A percentile compares a stretch with the other conserved stretches of the same genome.
phyloP scores from a whole-genome alignment of 30 jellyfish, hydroid and myxozoan genomes.

The Hydra vulgaris region DNA sequence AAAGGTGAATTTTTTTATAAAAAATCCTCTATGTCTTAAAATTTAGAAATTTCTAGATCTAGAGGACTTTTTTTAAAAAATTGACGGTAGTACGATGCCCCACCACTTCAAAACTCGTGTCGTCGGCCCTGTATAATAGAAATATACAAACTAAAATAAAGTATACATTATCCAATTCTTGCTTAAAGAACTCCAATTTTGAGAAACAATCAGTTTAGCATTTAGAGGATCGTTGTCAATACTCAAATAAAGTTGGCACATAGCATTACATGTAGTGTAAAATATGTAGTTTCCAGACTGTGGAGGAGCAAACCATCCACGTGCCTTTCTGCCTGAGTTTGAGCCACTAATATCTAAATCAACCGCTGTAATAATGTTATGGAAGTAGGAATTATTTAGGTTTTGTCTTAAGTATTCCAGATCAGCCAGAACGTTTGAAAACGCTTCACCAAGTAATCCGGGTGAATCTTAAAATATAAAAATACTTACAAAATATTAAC shows the following conservation, averaged over 20 bases:
- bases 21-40: too few relatives aligned
- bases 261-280: background rate
- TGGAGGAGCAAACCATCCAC: background rate
- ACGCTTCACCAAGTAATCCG: background rate
- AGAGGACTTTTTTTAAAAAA: too few relatives aligned
- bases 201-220: background rate
- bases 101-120: too few relatives aligned
- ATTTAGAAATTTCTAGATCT: too few relatives aligned
- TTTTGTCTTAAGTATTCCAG: background rate
- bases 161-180: background rate
- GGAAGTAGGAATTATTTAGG: background rate
- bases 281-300: background rate
- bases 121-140: too few relatives aligned
- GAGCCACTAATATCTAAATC: background rate
- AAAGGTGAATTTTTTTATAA: too few relatives aligned
- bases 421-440: background rate
- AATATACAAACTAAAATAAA: background rate
- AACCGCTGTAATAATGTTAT: background rate
- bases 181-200: background rate
- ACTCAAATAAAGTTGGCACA: background rate
- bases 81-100: too few relatives aligned
- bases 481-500: too few relatives aligned
- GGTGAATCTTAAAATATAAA: background rate
- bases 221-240: background rate
- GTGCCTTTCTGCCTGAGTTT: background rate